phyloP scores from a whole-genome alignment of 2,113 vertebrate genomes.

The Salvelinus fontinalis region DNA sequence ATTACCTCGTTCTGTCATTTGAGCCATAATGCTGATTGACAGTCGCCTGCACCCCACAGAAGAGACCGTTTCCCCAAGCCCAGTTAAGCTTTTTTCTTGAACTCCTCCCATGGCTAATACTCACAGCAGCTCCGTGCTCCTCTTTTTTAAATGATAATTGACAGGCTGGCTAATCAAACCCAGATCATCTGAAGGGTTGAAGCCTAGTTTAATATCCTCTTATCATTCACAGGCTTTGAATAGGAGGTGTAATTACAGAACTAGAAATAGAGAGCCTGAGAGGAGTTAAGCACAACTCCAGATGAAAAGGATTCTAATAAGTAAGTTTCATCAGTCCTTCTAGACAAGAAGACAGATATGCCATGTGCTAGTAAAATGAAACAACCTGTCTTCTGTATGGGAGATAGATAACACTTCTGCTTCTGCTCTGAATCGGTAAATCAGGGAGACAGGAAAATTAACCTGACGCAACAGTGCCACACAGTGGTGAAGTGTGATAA shows the following conservation, averaged over 20 bases:
- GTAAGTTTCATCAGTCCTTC: not conserved
- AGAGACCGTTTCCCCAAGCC: not conserved
- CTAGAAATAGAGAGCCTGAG: not conserved
- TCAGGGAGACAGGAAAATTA: not conserved
- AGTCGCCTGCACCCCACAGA: not conserved
- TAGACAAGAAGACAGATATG: not conserved
- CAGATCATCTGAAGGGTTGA: slow-evolving; percentile 18
- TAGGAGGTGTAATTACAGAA: slow-evolving; percentile 16
- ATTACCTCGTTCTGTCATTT: no score
- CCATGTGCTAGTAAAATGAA: not conserved
- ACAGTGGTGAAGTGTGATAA: slow-evolving; percentile 27
- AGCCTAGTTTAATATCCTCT: slow-evolving; percentile 43
- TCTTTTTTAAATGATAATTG: slow-evolving; percentile 19
- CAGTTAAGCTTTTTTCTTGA: not conserved
- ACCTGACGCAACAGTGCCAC: slow-evolving; percentile 41
- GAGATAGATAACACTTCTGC: not conserved
- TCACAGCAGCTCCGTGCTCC: not conserved
- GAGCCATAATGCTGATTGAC: not conserved
- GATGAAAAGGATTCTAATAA: not conserved
- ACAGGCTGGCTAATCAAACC: slow-evolving; percentile 23
- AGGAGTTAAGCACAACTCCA: not conserved
- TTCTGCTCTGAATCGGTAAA: not conserved
- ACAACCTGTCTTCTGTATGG: not conserved
- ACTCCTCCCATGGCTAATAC: not conserved
- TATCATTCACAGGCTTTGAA: slow-evolving; percentile 32